phyloP scores from a whole-genome alignment of 1,140 invertebrate genomes.

The Caenorhabditis inopinata region DNA sequence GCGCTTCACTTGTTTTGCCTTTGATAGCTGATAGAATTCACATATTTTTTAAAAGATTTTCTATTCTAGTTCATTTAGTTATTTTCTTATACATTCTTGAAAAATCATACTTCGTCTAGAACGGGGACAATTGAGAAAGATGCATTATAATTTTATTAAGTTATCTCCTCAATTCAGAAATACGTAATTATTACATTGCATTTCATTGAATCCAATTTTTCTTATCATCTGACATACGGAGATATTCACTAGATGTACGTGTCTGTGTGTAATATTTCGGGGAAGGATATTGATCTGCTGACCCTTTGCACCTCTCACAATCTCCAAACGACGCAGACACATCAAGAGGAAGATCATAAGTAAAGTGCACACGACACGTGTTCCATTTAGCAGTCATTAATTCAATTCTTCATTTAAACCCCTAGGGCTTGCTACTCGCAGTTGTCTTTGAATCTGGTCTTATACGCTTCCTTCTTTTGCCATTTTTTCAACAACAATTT shows the following conservation, averaged over 20 bases:
- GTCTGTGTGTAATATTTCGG: not conserved
- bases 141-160: too few species aligned
- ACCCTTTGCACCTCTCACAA: not conserved
- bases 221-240: too few species aligned
- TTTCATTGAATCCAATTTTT: not conserved
- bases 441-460: too few species aligned
- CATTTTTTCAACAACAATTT: not conserved
- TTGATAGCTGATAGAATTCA: too few species aligned
- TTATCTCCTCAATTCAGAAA: too few species aligned
- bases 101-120: too few species aligned
- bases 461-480: too few species aligned
- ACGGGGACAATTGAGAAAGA: too few species aligned
- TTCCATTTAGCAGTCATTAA: not conserved
- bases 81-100: too few species aligned
- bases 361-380: conserved; percentile 27
- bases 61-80: too few species aligned
- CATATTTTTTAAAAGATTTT: too few species aligned
- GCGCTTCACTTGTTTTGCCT: not conserved
- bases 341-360: not conserved
- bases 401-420: not conserved
- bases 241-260: not conserved
- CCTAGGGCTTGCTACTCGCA: too few species aligned
- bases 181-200: not conserved
- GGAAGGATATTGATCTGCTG: conserved; percentile 1
- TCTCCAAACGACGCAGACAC: not conserved